Conservation (phyloP, 1,140 invertebrate species). For the Pachyrhynchus sulphureomaculatus region DNA sequence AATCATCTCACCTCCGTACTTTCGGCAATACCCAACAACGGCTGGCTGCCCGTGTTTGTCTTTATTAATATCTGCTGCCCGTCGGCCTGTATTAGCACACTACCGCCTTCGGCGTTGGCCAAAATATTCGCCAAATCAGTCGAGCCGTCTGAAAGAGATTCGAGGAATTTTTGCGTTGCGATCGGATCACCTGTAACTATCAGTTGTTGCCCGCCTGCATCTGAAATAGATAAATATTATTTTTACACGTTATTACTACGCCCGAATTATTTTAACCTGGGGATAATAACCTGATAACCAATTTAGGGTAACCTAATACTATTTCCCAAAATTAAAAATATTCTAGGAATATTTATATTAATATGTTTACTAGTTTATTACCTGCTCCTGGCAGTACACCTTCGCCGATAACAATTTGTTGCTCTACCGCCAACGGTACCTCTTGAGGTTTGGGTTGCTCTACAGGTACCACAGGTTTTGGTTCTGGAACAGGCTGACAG, state of each 20-base stretch:
- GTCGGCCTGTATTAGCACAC: slow-evolving; percentile 51
- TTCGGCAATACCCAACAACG: slow-evolving; percentile 48
- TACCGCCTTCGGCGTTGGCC: slow-evolving; percentile 46
- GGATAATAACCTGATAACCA: no score
- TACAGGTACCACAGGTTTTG: background rate
- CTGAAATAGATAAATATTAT: background rate
- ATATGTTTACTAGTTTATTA: no score
- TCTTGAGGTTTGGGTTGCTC: slow-evolving; percentile 1
- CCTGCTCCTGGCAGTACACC: slow-evolving; percentile 8
- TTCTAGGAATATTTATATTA: no score
- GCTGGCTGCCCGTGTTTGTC: slow-evolving; percentile 44
- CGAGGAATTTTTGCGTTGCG: slow-evolving; percentile 48
- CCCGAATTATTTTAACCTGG: no score
- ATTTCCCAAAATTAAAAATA: no score
- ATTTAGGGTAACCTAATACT: no score
- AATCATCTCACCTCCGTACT: slow-evolving; percentile 26
- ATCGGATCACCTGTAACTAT: slow-evolving; percentile 50
- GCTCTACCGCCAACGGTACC: slow-evolving; percentile 10
- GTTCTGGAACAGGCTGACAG: background rate
- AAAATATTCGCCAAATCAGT: slow-evolving; percentile 49
- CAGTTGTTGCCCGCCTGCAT: slow-evolving; percentile 41
- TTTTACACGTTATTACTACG: no score
- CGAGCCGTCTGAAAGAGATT: slow-evolving; percentile 48
- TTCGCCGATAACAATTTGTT: slow-evolving; percentile 14
- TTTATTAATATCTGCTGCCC: slow-evolving; percentile 52